A percentile compares a stretch with the other conserved stretches of the same genome.
phyloP scores from a whole-genome alignment of 2,888 invertebrate genomes.

The Polia nebulosa region DNA sequence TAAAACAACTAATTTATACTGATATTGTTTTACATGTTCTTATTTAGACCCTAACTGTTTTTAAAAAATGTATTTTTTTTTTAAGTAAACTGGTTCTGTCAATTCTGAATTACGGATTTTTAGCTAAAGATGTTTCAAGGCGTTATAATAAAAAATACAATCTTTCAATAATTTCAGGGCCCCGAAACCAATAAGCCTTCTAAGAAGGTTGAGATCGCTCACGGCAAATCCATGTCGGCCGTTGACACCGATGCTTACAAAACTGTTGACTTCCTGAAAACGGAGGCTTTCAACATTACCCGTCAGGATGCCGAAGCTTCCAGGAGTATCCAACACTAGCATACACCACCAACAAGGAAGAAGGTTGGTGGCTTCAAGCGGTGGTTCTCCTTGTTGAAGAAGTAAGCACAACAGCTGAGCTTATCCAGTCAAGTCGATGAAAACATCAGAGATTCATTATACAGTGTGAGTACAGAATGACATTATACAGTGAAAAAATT shows the following conservation, averaged over 20 bases:
- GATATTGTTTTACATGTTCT: not conserved
- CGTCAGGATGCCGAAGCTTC: constrained; percentile 95
- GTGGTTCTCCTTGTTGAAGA: not conserved
- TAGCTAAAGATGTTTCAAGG: not conserved
- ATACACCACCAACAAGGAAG: constrained; percentile 14
- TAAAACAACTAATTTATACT: not conserved
- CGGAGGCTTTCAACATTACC: constrained; percentile 97
- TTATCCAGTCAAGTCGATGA: not conserved
- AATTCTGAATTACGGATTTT: not conserved
- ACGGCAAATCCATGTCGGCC: constrained; percentile 77
- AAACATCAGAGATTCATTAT: too few relatives aligned
- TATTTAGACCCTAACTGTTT: not conserved
- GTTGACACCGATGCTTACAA: constrained; percentile 93
- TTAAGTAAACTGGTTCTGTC: not conserved
- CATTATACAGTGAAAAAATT: too few relatives aligned
- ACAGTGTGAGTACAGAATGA: too few relatives aligned
- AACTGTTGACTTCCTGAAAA: constrained; percentile 98
- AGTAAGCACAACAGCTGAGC: constrained; percentile 1
- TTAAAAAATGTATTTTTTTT: too few relatives aligned
- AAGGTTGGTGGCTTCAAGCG: not conserved
- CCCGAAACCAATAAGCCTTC: constrained; percentile 67
- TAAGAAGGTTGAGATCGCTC: constrained; percentile 67
- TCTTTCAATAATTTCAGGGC: constrained; percentile 60
- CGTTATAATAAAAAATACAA: not conserved
- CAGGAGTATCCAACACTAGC: constrained; percentile 73